Conservation (phyloP, 2,888 invertebrate species). For the Chouioia cunea region DNA sequence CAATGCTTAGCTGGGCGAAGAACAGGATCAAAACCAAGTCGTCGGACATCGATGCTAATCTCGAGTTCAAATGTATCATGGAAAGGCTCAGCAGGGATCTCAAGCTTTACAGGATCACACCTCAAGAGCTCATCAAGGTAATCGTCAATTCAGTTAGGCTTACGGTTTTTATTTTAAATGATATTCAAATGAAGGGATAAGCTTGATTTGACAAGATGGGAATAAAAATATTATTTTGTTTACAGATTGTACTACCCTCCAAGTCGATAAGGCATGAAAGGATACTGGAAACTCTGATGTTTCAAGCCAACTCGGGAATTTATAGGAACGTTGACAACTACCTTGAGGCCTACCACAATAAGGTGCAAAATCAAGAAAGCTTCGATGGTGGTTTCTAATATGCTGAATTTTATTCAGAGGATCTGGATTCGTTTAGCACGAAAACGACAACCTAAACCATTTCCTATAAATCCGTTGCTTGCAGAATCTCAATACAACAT, state of each 20-base stretch:
- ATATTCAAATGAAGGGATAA: no score
- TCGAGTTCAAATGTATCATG: conserved; percentile 94
- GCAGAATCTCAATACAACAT: no score
- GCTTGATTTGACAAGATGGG: no score
- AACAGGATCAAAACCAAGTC: conserved; percentile 83
- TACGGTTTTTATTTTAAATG: background rate
- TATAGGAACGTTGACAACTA: conserved; percentile 91
- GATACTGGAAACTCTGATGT: conserved; percentile 92
- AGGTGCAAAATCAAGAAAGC: conserved; percentile 90
- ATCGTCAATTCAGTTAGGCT: conserved; percentile 41
- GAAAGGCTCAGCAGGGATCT: conserved; percentile 89
- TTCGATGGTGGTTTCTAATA: conserved; percentile 83
- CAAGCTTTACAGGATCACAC: conserved; percentile 90
- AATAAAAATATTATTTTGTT: conserved; percentile 41
- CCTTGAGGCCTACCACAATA: conserved; percentile 88
- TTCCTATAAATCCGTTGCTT: no score
- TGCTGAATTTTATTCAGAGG: background rate
- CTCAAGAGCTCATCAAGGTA: conserved; percentile 91
- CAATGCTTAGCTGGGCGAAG: conserved; percentile 91
- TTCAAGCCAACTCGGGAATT: conserved; percentile 93
- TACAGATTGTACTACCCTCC: conserved; percentile 86
- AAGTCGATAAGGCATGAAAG: conserved; percentile 93
- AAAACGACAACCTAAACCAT: no score
- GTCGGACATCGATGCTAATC: conserved; percentile 85
- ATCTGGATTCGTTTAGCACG: no score